Conservation (phyloP, 2,113 vertebrate species). For the Apistogramma diplotaenia region DNA sequence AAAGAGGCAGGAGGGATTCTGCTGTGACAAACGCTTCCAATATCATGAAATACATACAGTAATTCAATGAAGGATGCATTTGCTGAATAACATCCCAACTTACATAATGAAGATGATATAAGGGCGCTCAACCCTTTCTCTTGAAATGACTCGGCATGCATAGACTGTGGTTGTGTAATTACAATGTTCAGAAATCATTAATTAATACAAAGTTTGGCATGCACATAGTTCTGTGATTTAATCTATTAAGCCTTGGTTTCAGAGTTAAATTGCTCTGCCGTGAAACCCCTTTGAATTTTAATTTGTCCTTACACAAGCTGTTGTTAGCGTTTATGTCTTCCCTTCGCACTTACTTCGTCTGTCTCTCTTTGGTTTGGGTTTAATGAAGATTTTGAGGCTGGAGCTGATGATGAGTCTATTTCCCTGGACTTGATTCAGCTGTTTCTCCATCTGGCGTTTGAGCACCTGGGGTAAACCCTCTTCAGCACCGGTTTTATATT, state of each 20-base stretch:
- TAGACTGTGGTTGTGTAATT: slow-evolving; percentile 51
- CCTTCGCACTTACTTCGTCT: slow-evolving; percentile 8
- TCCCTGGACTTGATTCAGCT: slow-evolving; percentile 59
- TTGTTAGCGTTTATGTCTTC: slow-evolving; percentile 15
- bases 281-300: slow-evolving; percentile 64
- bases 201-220: slow-evolving; percentile 63
- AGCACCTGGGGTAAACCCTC: slow-evolving; percentile 57
- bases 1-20: not conserved
- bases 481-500: not conserved
- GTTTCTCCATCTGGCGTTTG: slow-evolving; percentile 61
- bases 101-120: slow-evolving; percentile 55
- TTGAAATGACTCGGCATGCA: slow-evolving; percentile 9
- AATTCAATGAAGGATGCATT: slow-evolving; percentile 45
- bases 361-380: slow-evolving; percentile 25
- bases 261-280: slow-evolving; percentile 40
- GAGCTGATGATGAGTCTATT: slow-evolving; percentile 45
- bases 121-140: slow-evolving; percentile 46
- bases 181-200: slow-evolving; percentile 61
- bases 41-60: slow-evolving; percentile 22
- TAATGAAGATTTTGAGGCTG: slow-evolving; percentile 45
- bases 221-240: slow-evolving; percentile 53
- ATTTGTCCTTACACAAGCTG: slow-evolving; percentile 44
- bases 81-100: slow-evolving; percentile 28
- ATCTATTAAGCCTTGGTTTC: slow-evolving; percentile 59
- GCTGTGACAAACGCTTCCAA: slow-evolving; percentile 23